These are phyloP conservation scores for Rhyacophila evoluta DNA, from an alignment of 2,888 invertebrate species.

Conservation along the genomic window DNA sequence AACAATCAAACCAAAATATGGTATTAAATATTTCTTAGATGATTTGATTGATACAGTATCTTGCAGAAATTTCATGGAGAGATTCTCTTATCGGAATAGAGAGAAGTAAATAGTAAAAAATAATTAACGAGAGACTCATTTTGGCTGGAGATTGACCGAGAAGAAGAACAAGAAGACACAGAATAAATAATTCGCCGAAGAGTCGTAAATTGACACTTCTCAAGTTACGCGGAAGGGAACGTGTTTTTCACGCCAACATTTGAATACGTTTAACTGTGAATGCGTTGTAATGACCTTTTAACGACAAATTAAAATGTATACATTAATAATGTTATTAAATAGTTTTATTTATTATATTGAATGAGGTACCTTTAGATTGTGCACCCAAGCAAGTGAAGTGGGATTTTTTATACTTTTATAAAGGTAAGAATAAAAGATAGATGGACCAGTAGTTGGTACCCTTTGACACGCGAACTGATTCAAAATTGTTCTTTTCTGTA, in stretches of 20 bases:
- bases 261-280: neutral
- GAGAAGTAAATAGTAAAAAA: no score
- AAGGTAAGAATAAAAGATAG: neutral
- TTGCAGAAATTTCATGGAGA: no score
- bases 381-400: neutral
- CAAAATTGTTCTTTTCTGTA: neutral
- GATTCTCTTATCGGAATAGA: no score
- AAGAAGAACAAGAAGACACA: no score
- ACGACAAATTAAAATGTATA: neutral
- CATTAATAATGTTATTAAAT: neutral
- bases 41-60: no score
- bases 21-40: no score
- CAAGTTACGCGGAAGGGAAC: neutral
- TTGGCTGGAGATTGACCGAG: no score
- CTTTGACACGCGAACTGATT: neutral
- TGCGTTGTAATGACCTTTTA: neutral
- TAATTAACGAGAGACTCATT: no score
- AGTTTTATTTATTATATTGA: neutral
- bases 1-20: no score
- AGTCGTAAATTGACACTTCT: neutral
- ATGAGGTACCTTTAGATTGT: neutral
- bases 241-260: neutral
- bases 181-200: no score
- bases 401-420: neutral
- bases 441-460: neutral